Evolutionary conservation across 2,888 invertebrate species (phyloP), one percentile per base, ranked within the genome.

Genomic region (Stegana nigrithorax): DNA sequence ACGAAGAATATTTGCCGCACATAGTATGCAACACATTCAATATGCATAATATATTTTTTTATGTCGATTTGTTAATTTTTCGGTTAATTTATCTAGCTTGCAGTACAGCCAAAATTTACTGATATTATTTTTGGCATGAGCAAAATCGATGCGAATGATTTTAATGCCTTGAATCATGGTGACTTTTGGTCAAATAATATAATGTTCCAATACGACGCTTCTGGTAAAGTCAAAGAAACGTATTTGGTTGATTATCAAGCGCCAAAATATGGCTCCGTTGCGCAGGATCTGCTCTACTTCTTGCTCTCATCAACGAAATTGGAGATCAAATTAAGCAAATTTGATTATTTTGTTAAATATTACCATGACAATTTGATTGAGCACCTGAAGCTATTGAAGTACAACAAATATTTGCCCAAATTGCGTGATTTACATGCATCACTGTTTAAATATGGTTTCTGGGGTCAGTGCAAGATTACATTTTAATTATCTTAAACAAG

Each of bases 171-270:
- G 1, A 76, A 75, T 60, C 78, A 82, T 59, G 81, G 82, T 0
- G 80, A 82, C 58, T 65, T 76, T 57, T 82, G 81, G 81, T 65
- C 71, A 2, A 83, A 82, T 53, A 83, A 82, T 59, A 73, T 81
- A 4, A 75, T 83, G 80, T 83, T 82, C 39, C 71, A 75, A 25
- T 69, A 81, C 44, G 67, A 74, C 14, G 67, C 61, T 1, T 50
- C 59, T 3, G 76, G 76, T 0, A 66, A 65, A 7, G 67, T 73
- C 0, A 61, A 60, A 0, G 75, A 79, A 12, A 73, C 77, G 1
- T 72, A 70, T 21, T 69, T 83, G 7, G 70, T 82, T 23, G 83
- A 81, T 59, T 72, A 72, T 4, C 82, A 83, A 67, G 32, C 82
- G 29, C 71, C 71, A 0, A 73, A 72, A 59, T 81, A 71, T 47